Evolutionary conservation across 2,797 vertebrate species (phyloP).

Genomic region (Myotis pilosus): DNA sequence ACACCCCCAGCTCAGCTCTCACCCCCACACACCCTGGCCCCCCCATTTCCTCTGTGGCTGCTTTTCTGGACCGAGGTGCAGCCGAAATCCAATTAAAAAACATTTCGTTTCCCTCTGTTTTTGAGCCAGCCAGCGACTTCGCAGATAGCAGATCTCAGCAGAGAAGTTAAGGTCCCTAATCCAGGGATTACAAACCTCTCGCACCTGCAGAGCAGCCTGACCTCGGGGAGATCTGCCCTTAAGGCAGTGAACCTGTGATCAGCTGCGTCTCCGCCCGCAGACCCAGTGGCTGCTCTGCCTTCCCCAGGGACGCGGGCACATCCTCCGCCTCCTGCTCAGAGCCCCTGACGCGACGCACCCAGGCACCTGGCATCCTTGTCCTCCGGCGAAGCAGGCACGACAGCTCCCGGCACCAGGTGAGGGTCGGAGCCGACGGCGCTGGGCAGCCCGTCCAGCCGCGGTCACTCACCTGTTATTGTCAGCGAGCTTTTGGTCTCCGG

Average conservation of each 20-base stretch:
- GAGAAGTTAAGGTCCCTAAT: conserved; percentile 86
- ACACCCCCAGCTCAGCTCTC: no score
- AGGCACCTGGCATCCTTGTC: not conserved
- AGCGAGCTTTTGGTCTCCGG: conserved; percentile 53
- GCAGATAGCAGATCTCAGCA: conserved; percentile 81
- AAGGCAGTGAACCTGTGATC: conserved; percentile 41
- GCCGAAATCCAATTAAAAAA: conserved; percentile 81
- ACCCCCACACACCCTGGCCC: not conserved
- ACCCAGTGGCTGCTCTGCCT: conserved; percentile 16
- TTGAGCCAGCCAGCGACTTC: conserved; percentile 70
- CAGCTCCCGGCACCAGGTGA: not conserved
- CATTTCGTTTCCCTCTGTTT: conserved; percentile 69
- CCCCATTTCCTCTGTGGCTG: conserved; percentile 64
- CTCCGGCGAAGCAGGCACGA: not conserved
- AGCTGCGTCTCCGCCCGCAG: no score
- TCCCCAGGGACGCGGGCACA: conserved; percentile 57
- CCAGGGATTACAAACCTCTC: conserved; percentile 84
- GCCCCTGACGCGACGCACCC: not conserved
- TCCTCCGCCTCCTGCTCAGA: conserved; percentile 34
- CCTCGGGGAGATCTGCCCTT: conserved; percentile 81
- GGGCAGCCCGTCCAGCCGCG: not conserved
- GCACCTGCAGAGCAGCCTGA: conserved; percentile 81
- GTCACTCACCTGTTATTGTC: conserved; percentile 32
- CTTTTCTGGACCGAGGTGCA: conserved; percentile 75
- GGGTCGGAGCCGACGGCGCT: not conserved